A percentile compares a stretch with the other conserved stretches of the same genome.
These are phyloP conservation scores for Columba livia DNA, from an alignment of 2,113 vertebrate genomes.

Conservation along the genomic window DNA sequence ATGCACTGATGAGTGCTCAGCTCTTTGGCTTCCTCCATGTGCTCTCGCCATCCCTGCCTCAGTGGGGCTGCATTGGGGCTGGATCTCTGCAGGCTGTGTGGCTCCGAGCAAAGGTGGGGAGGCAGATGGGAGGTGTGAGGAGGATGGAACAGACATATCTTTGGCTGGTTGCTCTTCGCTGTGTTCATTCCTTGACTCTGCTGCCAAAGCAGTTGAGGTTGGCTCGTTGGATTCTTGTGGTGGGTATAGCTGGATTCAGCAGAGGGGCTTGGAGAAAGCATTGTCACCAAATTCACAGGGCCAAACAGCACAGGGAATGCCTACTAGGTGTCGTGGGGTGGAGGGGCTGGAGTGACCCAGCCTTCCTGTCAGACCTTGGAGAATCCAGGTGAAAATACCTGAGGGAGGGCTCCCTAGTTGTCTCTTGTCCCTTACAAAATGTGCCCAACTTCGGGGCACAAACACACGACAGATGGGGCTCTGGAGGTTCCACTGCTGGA, in stretches of 20 bases:
- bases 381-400: neutral
- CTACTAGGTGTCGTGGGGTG: neutral
- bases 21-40: neutral
- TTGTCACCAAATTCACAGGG: neutral
- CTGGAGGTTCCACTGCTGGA: neutral
- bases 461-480: neutral
- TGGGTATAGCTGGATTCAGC: neutral
- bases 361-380: neutral
- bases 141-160: neutral
- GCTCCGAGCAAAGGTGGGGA: neutral
- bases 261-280: neutral
- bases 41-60: neutral
- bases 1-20: neutral
- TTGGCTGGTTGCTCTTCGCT: neutral
- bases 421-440: neutral
- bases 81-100: neutral
- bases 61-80: neutral
- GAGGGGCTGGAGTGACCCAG: neutral
- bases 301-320: neutral
- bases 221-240: neutral
- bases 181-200: neutral
- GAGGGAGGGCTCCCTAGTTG: fast-evolving
- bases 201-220: neutral
- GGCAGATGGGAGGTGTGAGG: neutral
- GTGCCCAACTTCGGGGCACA: neutral